Base-by-base conservation (phyloP, 2,888 invertebrate species). In the Ectemnius cavifrons region DNA sequence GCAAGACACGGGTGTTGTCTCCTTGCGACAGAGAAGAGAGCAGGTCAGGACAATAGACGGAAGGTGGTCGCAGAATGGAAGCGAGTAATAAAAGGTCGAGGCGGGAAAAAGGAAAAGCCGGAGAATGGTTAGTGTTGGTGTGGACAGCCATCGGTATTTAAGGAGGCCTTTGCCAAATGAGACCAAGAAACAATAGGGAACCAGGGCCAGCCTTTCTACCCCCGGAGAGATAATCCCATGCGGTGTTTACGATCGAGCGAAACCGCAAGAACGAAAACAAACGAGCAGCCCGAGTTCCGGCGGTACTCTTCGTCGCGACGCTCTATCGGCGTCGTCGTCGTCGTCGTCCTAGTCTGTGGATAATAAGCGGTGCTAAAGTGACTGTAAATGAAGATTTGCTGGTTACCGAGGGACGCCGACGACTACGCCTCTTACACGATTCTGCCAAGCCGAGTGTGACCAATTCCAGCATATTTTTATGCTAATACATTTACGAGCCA, bases 261-360 rank as follows among this genome's bases (percentile, higher is more conserved):
- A 66, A 79, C 75, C 73, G 60, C 75, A 75, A 79, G 73, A 72
- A 66, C 65, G 62, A 74, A 70, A 79, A 73, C 71, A 79, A 79
- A 77, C 52, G 69, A 75, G 13, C 37, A 11, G 37, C 11, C 13
- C 60, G 62, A 65, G 60, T 58, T 27, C 27, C 63, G 45, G 59
- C 49, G 59, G 63, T 59, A 45, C 68, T 68, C 66, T 60, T 65
- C 66, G 4, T 52, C 52, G 52, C 52, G 16, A 4, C 16, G 52
- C 11, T 52, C n/a, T n/a, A n/a, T n/a, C 52, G 14, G 16, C 37
- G 37, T 23, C 37, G 37, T 11, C 37, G 37, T 37, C 28, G 28
- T 20, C 28, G 28, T 8, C 28, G 28, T 37, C 28, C 20, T 20
- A 1, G 20, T 62, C 20, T 52, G 56, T 27, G 65, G 67, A 73